These are phyloP conservation scores for Gambusia affinis DNA, from an alignment of 2,113 vertebrate species.

Conservation along the genomic window DNA sequence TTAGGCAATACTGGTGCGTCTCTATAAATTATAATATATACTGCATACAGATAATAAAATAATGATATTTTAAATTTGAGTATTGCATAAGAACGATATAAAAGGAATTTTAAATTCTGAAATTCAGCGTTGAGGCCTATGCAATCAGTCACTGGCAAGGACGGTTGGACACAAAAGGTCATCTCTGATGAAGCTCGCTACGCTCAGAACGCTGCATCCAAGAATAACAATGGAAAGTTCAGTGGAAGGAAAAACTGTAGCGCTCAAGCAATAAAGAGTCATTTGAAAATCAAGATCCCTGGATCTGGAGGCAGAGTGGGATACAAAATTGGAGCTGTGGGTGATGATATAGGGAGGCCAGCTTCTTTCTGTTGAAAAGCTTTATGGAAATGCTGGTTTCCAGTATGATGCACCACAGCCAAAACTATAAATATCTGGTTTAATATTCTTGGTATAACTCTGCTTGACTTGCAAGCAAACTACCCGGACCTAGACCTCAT, in stretches of 20 bases:
- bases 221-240: background rate
- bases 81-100: background rate
- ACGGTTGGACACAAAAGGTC: background rate
- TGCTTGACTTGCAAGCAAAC: no score
- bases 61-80: background rate
- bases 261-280: background rate
- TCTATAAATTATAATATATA: no score
- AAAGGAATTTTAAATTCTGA: background rate
- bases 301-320: no score
- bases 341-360: no score
- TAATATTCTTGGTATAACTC: no score
- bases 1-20: slow-evolving; percentile 10
- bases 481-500: no score
- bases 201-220: background rate
- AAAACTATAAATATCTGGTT: no score
- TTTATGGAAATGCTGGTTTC: no score
- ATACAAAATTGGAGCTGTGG: no score
- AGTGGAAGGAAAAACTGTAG: background rate
- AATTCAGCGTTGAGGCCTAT: background rate
- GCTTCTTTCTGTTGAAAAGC: no score
- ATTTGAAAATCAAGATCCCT: background rate
- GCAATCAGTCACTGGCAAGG: background rate
- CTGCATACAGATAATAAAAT: background rate
- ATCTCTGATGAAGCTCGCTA: background rate
- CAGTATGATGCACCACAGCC: no score